Percentiles rank a stretch among this genome's conserved stretches.
Conservation (phyloP, 2,888 invertebrate genomes). For the Mesoligia furuncula region DNA sequence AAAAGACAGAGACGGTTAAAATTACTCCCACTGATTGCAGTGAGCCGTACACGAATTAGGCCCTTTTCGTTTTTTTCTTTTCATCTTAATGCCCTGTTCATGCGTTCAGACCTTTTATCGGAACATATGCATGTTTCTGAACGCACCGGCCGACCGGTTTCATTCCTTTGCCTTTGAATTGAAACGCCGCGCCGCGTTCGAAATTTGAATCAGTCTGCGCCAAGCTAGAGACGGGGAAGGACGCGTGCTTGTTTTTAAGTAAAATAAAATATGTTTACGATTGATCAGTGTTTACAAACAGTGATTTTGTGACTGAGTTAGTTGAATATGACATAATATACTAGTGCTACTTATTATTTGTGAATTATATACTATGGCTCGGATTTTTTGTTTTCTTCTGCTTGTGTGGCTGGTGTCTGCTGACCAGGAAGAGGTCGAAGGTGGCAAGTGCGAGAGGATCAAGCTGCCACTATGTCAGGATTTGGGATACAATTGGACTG, state of each 20-base stretch:
- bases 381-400: slow-evolving; percentile 83
- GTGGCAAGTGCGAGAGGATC: slow-evolving; percentile 94
- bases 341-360: slow-evolving; percentile 71
- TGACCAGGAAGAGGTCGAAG: slow-evolving; percentile 85
- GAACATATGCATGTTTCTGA: slow-evolving; percentile 87
- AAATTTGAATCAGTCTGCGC: slow-evolving; percentile 83
- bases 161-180: slow-evolving; percentile 85
- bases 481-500: slow-evolving; percentile 96
- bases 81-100: slow-evolving; percentile 88
- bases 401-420: slow-evolving; percentile 83
- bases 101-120: slow-evolving; percentile 88
- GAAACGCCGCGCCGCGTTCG: slow-evolving; percentile 77
- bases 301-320: slow-evolving; percentile 81
- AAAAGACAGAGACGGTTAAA: slow-evolving; percentile 78
- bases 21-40: slow-evolving; percentile 89
- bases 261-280: slow-evolving; percentile 81
- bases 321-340: slow-evolving; percentile 79
- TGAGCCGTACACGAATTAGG: slow-evolving; percentile 89
- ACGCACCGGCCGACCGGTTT: slow-evolving; percentile 88
- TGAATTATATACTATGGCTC: slow-evolving; percentile 80
- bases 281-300: slow-evolving; percentile 74
- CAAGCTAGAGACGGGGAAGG: slow-evolving; percentile 68
- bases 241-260: slow-evolving; percentile 67
- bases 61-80: slow-evolving; percentile 83
- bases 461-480: slow-evolving; percentile 94